Evolutionary conservation across 2,888 invertebrate species (phyloP), one percentile per base, ranked within the genome.

Genomic region (Neocrepidodera transversa): DNA sequence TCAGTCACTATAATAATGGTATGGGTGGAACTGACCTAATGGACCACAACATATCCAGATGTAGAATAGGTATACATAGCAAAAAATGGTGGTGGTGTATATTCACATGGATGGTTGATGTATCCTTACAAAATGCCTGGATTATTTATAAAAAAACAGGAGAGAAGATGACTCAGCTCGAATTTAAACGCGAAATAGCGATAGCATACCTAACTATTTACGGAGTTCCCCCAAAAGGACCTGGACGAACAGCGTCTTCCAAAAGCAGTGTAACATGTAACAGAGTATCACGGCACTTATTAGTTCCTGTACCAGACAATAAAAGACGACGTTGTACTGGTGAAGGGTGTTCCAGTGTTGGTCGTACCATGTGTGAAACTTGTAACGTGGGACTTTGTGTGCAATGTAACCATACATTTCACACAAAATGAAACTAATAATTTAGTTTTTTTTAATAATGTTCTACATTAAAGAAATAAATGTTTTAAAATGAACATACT

Each of bases 141-240:
- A 32, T 7, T 40, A n/a, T 53, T 53, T 32, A 10, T 6, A 43
- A 10, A 42, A 18, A 32, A 14, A 7, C 30, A 26, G 36, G 13
- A 10, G 7, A 26, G 42, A 16, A 42, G 16, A 14, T 53, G 10
- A 32, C 16, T 6, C 53, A 62, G 32, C 38, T 59, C 16, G 47
- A 51, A 17, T 64, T 59, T 56, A 35, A 62, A 45, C 23, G 64
- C 28, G 58, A 60, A 36, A 64, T 65, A 48, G 60, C 48, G n/a
- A 47, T 58, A 32, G 14, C 35, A 5, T 66, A 66, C 50, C 43
- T 62, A 1, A 35, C 23, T 16, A 49, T 20, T 52, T 58, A 53
- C 45, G 40, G 45, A 16, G 32, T 28, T 36, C 36, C 58, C 11
- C 20, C 52, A 10, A 63, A 62, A 54, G 11, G 36, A 16, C 8